Evolutionary conservation across 1,140 invertebrate genomes (phyloP), one percentile per base, ranked within the genome.

Genomic region (Sycophila sp.): DNA sequence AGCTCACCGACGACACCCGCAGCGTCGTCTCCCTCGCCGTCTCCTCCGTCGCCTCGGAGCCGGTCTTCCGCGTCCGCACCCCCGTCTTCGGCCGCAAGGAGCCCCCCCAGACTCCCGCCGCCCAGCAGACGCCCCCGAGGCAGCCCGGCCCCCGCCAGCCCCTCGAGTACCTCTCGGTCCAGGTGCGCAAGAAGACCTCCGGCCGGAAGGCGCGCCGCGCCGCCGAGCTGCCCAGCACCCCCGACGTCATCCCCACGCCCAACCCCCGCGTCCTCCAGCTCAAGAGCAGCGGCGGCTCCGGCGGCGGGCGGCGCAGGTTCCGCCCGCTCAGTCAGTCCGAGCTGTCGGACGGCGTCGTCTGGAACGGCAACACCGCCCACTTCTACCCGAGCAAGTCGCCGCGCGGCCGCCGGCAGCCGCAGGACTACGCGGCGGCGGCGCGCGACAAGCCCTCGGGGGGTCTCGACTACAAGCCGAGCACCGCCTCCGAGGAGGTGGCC

Each of bases 401-500:
- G 0, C 88, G 74, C 82, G 30, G 86, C 83, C 87, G 85, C 74
- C 86, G 82, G 36, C 86, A 38, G 36, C 67, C 40, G 47, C 49
- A n/a, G 34, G 68, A 85, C 55, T 73, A 40, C 38, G 2, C n/a
- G 4, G 22, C 45, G 7, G 11, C 49, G 1, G 4, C 6, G 6
- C n/a, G n/a, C n/a, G n/a, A n/a, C n/a, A n/a, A n/a, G n/a, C 3
- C 1, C 2, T 1, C 28, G 32, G 32, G 11, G 4, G n/a, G 80
- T 64, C 89, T 89, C 73, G 89, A 91, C 69, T 91, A 89, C 73
- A 91, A 91, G 76, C 89, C 91, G 19, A 92, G 92, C 80, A 89
- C 90, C 10, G 92, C 93, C 4, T 93, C 93, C 0, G 92, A 93
- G 75, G 93, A 94, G 73, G 90, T 95, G 10, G 91, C 94, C 71